Conservation (phyloP, 1,140 invertebrate genomes). For the Drosophila subobscura region DNA sequence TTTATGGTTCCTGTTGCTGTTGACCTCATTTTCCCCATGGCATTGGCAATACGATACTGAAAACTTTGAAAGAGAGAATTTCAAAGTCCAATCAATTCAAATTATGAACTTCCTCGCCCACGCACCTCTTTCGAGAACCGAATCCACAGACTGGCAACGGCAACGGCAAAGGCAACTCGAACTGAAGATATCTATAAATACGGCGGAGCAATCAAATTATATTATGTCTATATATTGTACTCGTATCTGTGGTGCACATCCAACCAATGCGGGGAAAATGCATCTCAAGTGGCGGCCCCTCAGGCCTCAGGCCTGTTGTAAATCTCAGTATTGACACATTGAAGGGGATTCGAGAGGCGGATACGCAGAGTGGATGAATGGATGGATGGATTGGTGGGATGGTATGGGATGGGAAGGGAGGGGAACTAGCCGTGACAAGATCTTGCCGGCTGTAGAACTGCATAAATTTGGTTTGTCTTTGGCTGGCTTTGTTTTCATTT, state of each 20-base stretch:
- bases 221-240: conserved; percentile 57
- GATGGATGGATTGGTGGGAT: not conserved
- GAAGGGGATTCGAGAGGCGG: conserved; percentile 36
- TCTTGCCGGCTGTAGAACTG: conserved; percentile 59
- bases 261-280: conserved; percentile 30
- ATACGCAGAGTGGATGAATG: not conserved
- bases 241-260: conserved; percentile 4
- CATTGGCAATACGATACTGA: conserved; percentile 13
- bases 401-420: not conserved
- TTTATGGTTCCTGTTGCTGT: conserved; percentile 14
- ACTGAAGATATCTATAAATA: conserved; percentile 36
- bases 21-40: conserved; percentile 27
- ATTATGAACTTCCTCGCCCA: conserved; percentile 39
- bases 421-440: conserved; percentile 61
- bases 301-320: conserved; percentile 41
- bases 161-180: too few relatives aligned
- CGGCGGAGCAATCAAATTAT: conserved; percentile 67
- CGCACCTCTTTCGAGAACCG: conserved; percentile 29
- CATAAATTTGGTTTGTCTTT: conserved; percentile 58
- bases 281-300: conserved; percentile 56
- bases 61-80: conserved; percentile 11
- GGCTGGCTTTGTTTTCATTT: conserved; percentile 37
- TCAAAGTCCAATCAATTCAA: conserved; percentile 24
- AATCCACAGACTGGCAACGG: conserved; percentile 10
- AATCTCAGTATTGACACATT: conserved; percentile 68